Evolutionary conservation across 2,888 invertebrate species (phyloP).

Genomic region (Habroteleia sp.): DNA sequence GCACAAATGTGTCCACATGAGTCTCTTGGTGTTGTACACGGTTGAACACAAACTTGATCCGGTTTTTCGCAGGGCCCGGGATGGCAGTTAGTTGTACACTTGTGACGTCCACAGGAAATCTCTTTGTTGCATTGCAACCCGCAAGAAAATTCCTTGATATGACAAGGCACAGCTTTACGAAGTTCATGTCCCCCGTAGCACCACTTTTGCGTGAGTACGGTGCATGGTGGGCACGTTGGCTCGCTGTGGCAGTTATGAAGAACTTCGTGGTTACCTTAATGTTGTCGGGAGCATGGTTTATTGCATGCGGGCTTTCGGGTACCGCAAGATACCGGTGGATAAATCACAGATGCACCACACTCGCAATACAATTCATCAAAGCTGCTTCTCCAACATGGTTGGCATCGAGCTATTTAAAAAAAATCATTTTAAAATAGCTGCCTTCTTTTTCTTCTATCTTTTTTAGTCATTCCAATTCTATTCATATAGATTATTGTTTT

Average conservation of each 20-base stretch:
- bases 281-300: constrained; percentile 88
- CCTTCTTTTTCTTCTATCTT: no score
- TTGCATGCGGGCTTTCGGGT: constrained; percentile 91
- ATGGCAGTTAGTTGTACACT: constrained; percentile 91
- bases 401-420: constrained; percentile 72
- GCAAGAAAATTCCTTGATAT: constrained; percentile 93
- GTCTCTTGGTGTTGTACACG: constrained; percentile 86
- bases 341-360: constrained; percentile 92
- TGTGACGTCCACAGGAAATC: constrained; percentile 91
- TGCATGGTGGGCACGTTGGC: constrained; percentile 90
- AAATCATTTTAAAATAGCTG: background rate
- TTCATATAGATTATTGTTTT: no score
- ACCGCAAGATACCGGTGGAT: constrained; percentile 97
- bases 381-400: constrained; percentile 79
- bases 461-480: no score
- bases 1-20: constrained; percentile 93
- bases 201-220: constrained; percentile 91
- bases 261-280: constrained; percentile 91
- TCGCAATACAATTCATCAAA: constrained; percentile 96
- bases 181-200: constrained; percentile 92
- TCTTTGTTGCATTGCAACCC: constrained; percentile 92
- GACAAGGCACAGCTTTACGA: constrained; percentile 93
- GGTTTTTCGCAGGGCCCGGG: constrained; percentile 86
- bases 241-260: constrained; percentile 92
- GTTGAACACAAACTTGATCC: constrained; percentile 89